Conservation (phyloP, 1,140 invertebrate species). For the Hormaphis cornu region DNA sequence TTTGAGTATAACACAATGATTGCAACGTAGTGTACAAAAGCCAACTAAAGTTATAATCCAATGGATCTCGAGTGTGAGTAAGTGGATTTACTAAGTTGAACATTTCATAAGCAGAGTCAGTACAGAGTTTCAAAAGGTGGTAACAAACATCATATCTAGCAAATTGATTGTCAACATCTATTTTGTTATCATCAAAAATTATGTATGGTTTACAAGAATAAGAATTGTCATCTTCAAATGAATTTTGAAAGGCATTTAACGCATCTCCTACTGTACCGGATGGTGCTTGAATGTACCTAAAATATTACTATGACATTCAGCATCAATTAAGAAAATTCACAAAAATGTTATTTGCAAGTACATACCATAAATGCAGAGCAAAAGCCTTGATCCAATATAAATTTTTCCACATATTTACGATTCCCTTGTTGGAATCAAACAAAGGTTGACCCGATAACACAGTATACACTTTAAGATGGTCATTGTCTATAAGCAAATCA, state of each 20-base stretch:
- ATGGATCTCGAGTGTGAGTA: conserved; percentile 63
- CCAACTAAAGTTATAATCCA: conserved; percentile 69
- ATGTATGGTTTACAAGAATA: conserved; percentile 11
- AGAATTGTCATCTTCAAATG: conserved; percentile 37
- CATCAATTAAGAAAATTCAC: not conserved
- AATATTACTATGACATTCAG: conserved; percentile 1
- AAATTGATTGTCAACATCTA: conserved; percentile 35
- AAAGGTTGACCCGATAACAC: conserved; percentile 53
- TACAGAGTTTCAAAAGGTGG: conserved; percentile 69
- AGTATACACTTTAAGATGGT: conserved; percentile 59
- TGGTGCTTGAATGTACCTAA: conserved; percentile 54
- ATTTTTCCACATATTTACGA: conserved; percentile 55
- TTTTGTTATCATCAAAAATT: not conserved
- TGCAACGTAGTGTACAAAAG: conserved; percentile 61
- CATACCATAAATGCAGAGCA: conserved; percentile 68
- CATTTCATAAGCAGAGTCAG: conserved; percentile 53
- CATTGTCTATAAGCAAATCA: conserved; percentile 53
- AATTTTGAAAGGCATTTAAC: conserved; percentile 55
- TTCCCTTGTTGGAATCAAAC: conserved; percentile 44
- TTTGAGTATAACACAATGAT: conserved; percentile 59
- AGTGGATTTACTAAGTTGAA: conserved; percentile 64
- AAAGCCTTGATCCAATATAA: conserved; percentile 69
- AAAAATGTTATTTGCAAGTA: conserved; percentile 21
- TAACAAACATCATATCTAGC: conserved; percentile 64
- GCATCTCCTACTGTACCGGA: conserved; percentile 59